phyloP scores from a whole-genome alignment of 2,113 vertebrate species.

The Dendropsophus ebraccatus region DNA sequence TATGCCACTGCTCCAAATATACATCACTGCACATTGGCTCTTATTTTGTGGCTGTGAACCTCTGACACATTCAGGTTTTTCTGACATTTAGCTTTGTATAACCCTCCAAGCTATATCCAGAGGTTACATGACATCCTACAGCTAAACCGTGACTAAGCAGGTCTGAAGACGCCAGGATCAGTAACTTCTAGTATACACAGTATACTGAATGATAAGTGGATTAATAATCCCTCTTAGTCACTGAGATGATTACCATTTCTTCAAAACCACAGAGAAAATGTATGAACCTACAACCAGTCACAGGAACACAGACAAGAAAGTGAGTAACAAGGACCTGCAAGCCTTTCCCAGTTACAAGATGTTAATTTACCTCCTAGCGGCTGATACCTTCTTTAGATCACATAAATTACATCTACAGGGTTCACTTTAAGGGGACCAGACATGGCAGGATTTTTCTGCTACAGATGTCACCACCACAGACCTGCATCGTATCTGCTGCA shows the following conservation, averaged over 20 bases:
- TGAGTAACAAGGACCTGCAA: too few species aligned
- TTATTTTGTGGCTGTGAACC: background rate
- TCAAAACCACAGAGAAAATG: background rate
- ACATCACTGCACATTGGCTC: background rate
- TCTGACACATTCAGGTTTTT: background rate
- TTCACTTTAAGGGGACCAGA: too few species aligned
- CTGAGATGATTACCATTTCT: background rate
- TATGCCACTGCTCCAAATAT: background rate
- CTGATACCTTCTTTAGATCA: too few species aligned
- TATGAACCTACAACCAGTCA: background rate
- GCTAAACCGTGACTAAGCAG: background rate
- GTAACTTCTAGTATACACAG: background rate
- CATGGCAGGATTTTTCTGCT: too few species aligned
- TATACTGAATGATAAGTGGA: background rate
- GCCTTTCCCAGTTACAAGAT: too few species aligned
- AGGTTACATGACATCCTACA: background rate
- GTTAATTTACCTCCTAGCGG: too few species aligned
- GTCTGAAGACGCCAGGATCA: background rate
- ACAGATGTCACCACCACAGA: too few species aligned
- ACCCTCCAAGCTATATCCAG: background rate
- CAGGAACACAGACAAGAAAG: too few species aligned
- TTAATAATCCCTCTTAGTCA: background rate
- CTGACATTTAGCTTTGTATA: constrained; percentile 8
- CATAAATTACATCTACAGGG: too few species aligned
- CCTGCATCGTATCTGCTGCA: too few species aligned